Base-by-base conservation (phyloP, 2,888 invertebrate species). In the Macropis europaea region DNA sequence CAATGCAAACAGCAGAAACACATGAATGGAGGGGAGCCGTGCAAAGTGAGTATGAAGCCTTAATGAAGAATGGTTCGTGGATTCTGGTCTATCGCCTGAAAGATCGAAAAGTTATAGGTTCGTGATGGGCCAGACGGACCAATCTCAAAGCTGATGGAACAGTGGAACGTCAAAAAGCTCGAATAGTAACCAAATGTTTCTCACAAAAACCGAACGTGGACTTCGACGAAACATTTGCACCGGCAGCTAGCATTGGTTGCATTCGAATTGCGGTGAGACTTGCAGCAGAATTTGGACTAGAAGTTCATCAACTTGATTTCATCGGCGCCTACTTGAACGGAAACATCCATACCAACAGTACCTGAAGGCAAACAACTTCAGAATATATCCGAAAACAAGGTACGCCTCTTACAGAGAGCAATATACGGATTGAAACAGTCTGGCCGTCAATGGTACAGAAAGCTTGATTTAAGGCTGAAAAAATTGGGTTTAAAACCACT, bases 401-500 rank as follows among this genome's bases (percentile, higher is more conserved):
- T 59, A 9, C 59, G 66, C 11, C 9, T 38, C 3, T 19, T 67
- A 30, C 43, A 59, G 1, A 59, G 40, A n/a, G 57, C 66, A 11
- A 19, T 59, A 5, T 53, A 60, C 22, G 53, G 60, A 6, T 3
- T 52, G 2, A 22, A 24, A 19, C 36, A 36, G 24, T 24, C 36
- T 32, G 36, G 24, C n/a, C 9, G 47, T 9, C 59, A 47, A 1
- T 67, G 53, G 47, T 22, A 60, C 9, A 19, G 11, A n/a, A 32
- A 22, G 30, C 40, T 67, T 1, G 19, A 28, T n/a, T n/a, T 9
- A 32, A 38, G 26, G 7, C 9, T 53, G 4, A 19, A n/a, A 15
- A 19, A 53, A 13, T 9, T 67, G 7, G 17, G 45, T 15, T 36
- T 59, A 5, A 19, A 28, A 30, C 11, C 36, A 1, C 26, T 34